Percentiles rank a stretch among this genome's conserved stretches.
Evolutionary conservation across 2,888 invertebrate species (phyloP).

Genomic region (Brenthis hecate): DNA sequence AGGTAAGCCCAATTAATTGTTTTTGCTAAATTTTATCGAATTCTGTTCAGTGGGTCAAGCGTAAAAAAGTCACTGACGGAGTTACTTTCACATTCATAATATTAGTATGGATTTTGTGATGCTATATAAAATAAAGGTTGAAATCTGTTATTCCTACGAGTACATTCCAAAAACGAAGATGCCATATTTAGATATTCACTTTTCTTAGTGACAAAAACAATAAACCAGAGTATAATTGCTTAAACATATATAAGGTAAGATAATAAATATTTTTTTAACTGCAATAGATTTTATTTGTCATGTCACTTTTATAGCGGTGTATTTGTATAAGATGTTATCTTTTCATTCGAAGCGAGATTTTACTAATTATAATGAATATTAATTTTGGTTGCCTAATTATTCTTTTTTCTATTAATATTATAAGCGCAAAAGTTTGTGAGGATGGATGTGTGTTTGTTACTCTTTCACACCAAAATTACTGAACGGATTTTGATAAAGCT

Average conservation of each 20-base stretch:
- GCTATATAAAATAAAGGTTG: too few relatives aligned
- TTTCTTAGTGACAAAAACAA: constrained; percentile 11
- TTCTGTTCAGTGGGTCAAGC: too few relatives aligned
- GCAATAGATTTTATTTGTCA: constrained; percentile 13
- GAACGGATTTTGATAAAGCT: too few relatives aligned
- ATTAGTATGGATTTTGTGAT: too few relatives aligned
- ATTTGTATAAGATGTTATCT: constrained; percentile 19
- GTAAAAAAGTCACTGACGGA: too few relatives aligned
- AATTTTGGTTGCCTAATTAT: constrained; percentile 1
- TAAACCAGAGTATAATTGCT: constrained; percentile 14
- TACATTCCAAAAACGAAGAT: background rate
- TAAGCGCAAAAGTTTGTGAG: too few relatives aligned
- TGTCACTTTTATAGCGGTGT: background rate
- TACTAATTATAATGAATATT: constrained; percentile 18
- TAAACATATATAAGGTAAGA: background rate
- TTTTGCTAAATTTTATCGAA: too few relatives aligned
- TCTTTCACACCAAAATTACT: too few relatives aligned
- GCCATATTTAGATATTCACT: constrained; percentile 1
- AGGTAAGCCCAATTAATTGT: too few relatives aligned
- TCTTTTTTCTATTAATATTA: background rate
- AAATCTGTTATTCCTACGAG: too few relatives aligned
- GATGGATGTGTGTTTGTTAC: too few relatives aligned
- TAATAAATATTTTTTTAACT: constrained; percentile 24
- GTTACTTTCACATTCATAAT: too few relatives aligned
- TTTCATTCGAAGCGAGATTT: background rate